phyloP scores from a whole-genome alignment of 35 echinoderm and acorn worm genomes.

The Acanthaster planci region DNA sequence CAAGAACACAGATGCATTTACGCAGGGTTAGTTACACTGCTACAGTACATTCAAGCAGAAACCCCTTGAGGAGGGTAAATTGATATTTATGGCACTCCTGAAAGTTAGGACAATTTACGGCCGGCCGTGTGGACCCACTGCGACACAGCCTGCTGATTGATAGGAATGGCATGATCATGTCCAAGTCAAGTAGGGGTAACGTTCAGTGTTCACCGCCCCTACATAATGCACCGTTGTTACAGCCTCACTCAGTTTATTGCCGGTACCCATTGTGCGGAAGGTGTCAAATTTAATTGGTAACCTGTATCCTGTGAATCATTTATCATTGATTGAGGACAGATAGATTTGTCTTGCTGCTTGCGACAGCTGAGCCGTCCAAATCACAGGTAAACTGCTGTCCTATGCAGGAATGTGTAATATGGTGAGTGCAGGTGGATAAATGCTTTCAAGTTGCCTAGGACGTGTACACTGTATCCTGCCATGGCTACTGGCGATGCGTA shows the following conservation, averaged over 20 bases:
- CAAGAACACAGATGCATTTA: no score
- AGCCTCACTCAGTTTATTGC: not conserved
- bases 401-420: not conserved
- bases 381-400: not conserved
- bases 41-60: no score
- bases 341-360: not conserved
- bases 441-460: not conserved
- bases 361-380: not conserved
- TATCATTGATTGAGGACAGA: not conserved
- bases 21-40: no score
- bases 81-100: no score
- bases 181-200: no score
- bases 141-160: not conserved
- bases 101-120: no score
- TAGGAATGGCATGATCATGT: not conserved
- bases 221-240: not conserved
- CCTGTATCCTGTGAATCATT: not conserved
- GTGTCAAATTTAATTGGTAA: conserved; percentile 16
- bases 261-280: not conserved
- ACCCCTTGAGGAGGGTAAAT: no score
- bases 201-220: not conserved
- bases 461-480: no score
- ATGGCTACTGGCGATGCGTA: no score
- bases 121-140: no score
- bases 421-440: not conserved